These are phyloP conservation scores for Stenichneumon culpator DNA, from an alignment of 2,888 invertebrate species.

Conservation along the genomic window DNA sequence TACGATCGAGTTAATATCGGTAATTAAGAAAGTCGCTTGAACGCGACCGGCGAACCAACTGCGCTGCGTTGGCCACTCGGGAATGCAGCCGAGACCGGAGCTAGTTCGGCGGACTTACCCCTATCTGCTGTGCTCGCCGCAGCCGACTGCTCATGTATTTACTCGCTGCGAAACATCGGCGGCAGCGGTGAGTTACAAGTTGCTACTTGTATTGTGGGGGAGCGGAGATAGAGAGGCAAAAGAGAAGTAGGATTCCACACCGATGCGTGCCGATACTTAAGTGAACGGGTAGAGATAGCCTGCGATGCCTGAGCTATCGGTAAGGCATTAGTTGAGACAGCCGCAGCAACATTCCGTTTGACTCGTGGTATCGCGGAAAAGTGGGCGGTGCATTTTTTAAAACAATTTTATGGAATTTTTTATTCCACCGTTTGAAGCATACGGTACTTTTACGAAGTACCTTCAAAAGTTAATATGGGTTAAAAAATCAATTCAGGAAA, in stretches of 20 bases:
- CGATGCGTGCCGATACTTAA: neutral
- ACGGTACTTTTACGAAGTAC: neutral
- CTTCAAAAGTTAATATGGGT: neutral
- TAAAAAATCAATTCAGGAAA: neutral
- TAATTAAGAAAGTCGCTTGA: slow-evolving; percentile 83
- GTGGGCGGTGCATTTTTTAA: neutral
- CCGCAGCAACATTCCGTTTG: neutral
- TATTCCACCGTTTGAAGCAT: neutral
- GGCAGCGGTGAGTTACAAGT: neutral
- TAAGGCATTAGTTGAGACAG: neutral
- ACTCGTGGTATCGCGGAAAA: neutral
- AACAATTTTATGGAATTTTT: neutral
- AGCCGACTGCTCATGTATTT: neutral
- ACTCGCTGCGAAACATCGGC: neutral
- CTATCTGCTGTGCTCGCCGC: neutral
- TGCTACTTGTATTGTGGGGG: neutral
- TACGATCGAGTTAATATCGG: slow-evolving; percentile 84
- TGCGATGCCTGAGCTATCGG: neutral
- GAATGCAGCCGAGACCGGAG: slow-evolving; percentile 71
- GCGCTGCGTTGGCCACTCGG: slow-evolving; percentile 77
- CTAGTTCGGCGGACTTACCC: slow-evolving; percentile 40
- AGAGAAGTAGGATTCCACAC: neutral
- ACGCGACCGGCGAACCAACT: slow-evolving; percentile 52
- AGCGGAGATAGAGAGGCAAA: neutral
- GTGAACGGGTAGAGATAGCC: neutral